Conservation (phyloP, 2,113 vertebrate genomes). For the Gadus chalcogrammus region DNA sequence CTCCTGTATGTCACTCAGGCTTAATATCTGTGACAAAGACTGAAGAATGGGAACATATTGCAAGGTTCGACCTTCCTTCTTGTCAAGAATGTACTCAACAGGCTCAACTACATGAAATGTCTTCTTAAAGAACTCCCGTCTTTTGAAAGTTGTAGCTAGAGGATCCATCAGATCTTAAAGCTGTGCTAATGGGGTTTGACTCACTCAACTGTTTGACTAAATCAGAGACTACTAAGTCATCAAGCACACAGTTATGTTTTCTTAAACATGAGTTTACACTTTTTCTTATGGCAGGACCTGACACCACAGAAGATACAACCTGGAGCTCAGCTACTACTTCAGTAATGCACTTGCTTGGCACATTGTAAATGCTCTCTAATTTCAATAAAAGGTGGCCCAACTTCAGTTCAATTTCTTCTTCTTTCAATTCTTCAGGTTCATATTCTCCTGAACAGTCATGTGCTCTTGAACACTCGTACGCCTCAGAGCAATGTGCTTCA, state of each 20-base stretch:
- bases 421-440: slow-evolving; percentile 17
- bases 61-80: slow-evolving; percentile 10
- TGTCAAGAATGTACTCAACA: slow-evolving; percentile 22
- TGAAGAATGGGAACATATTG: slow-evolving; percentile 28
- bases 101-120: slow-evolving; percentile 12
- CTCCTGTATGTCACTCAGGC: too few relatives aligned
- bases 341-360: slow-evolving; percentile 14
- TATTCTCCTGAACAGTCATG: slow-evolving; percentile 10
- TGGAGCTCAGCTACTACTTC: slow-evolving; percentile 15
- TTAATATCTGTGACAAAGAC: slow-evolving; percentile 20
- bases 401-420: slow-evolving; percentile 21
- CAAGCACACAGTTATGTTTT: slow-evolving; percentile 18
- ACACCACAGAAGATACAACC: slow-evolving; percentile 1
- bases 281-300: slow-evolving; percentile 10
- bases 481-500: slow-evolving; percentile 12
- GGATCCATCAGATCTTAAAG: slow-evolving; percentile 16
- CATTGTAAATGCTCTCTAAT: slow-evolving; percentile 24
- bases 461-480: neutral
- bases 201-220: slow-evolving; percentile 18
- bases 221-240: slow-evolving; percentile 11
- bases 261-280: slow-evolving; percentile 5
- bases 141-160: slow-evolving; percentile 15
- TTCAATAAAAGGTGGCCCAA: slow-evolving; percentile 19
- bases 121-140: slow-evolving; percentile 17
- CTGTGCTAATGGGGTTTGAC: slow-evolving; percentile 9